Evolutionary conservation across 1,140 invertebrate genomes (phyloP).

Genomic region (Heliconius himera): DNA sequence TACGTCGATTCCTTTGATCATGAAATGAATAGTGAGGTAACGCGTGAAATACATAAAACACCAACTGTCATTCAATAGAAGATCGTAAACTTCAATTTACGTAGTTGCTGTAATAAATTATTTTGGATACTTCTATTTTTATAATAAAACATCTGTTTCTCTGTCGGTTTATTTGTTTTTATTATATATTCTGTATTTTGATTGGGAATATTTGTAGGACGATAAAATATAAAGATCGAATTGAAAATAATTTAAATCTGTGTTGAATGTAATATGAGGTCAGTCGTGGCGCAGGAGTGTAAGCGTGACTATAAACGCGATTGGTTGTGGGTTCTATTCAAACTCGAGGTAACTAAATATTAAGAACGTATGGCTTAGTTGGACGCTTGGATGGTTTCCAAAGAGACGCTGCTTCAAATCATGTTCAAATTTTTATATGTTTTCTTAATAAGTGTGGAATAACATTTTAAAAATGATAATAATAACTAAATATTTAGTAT

Average conservation of each 20-base stretch:
- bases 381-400: too few relatives aligned
- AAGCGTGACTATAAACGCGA: too few relatives aligned
- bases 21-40: too few relatives aligned
- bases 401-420: too few relatives aligned
- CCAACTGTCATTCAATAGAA: slow-evolving; percentile 15
- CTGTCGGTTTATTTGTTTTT: slow-evolving; percentile 27
- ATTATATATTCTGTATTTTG: neutral
- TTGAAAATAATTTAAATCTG: neutral
- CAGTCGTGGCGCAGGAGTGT: too few relatives aligned
- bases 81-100: slow-evolving; percentile 19
- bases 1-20: too few relatives aligned
- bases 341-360: too few relatives aligned
- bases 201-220: neutral
- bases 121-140: slow-evolving; percentile 28
- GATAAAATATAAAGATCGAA: neutral
- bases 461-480: too few relatives aligned
- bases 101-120: slow-evolving; percentile 17
- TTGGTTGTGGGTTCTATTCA: neutral
- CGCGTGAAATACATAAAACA: slow-evolving; percentile 7
- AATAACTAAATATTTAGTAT: too few relatives aligned
- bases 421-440: too few relatives aligned
- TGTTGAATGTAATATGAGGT: neutral
- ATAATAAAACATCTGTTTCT: slow-evolving; percentile 25
- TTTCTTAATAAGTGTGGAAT: too few relatives aligned
- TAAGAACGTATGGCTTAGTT: too few relatives aligned